Percentiles rank a stretch among this genome's conserved stretches.
Conservation (phyloP, 2,113 vertebrate species). For the Nibea coibor region DNA sequence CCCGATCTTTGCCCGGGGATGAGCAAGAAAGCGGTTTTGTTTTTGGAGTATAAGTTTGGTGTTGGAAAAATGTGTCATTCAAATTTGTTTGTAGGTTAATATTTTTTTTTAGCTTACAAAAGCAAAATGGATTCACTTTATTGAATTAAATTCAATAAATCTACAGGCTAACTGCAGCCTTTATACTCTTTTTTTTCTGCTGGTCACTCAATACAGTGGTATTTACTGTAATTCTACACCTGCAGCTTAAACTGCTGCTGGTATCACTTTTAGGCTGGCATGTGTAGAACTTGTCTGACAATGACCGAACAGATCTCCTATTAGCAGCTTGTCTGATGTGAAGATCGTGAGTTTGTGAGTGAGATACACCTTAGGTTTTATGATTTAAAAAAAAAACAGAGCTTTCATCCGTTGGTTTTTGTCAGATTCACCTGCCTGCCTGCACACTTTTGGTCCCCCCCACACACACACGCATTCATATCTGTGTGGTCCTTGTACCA, state of each 20-base stretch:
- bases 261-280: not conserved
- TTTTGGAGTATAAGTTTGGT: not conserved
- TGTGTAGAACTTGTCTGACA: not conserved
- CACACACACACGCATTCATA: not conserved
- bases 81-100: not conserved
- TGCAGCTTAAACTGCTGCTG: slow-evolving; percentile 4
- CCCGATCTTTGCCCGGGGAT: not conserved
- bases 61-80: not conserved
- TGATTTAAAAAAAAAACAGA: not conserved
- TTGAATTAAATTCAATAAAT: not conserved
- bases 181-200: not conserved
- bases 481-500: slow-evolving; percentile 28
- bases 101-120: not conserved
- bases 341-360: not conserved
- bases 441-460: not conserved
- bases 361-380: not conserved
- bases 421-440: slow-evolving; percentile 6
- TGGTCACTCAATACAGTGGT: not conserved
- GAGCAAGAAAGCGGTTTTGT: not conserved
- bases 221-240: too few species aligned
- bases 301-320: too few species aligned
- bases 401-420: not conserved
- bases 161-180: not conserved
- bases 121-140: not conserved
- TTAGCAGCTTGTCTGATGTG: too few species aligned